Evolutionary conservation across 37 sponge, comb jelly and placozoan species (phyloP).

Genomic region (Ephydatia muelleri): DNA sequence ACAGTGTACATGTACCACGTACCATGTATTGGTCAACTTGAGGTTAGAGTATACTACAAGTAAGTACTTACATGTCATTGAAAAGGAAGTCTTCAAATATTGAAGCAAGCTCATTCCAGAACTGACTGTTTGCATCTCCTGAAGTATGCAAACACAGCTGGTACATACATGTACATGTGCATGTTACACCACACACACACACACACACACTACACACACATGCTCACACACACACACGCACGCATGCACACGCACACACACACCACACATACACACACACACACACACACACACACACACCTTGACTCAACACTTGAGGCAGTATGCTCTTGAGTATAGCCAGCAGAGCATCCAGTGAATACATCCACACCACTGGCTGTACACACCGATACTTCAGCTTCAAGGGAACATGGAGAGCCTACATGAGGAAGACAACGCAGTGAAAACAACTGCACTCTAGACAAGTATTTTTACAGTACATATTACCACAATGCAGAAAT

Average conservation of each 20-base stretch:
- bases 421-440: no score
- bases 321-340: constrained; percentile 38
- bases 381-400: constrained; percentile 58
- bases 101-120: constrained; percentile 67
- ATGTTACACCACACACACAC: background rate
- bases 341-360: constrained; percentile 41
- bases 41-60: background rate
- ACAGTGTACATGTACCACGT: no score
- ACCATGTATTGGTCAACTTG: no score
- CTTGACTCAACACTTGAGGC: constrained; percentile 5
- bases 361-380: constrained; percentile 45
- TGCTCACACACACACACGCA: background rate
- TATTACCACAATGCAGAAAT: no score
- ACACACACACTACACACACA: background rate
- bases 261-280: constrained; percentile 12
- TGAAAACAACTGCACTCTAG: no score
- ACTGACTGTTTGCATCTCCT: background rate
- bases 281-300: constrained; percentile 8
- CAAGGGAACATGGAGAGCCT: constrained; percentile 60
- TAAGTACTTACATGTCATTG: constrained; percentile 52
- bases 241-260: constrained; percentile 2
- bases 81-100: constrained; percentile 82
- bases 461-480: background rate
- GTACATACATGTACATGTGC: background rate
- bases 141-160: background rate